Evolutionary conservation across 2,888 invertebrate genomes (phyloP).

Genomic region (Griposia aprilina): DNA sequence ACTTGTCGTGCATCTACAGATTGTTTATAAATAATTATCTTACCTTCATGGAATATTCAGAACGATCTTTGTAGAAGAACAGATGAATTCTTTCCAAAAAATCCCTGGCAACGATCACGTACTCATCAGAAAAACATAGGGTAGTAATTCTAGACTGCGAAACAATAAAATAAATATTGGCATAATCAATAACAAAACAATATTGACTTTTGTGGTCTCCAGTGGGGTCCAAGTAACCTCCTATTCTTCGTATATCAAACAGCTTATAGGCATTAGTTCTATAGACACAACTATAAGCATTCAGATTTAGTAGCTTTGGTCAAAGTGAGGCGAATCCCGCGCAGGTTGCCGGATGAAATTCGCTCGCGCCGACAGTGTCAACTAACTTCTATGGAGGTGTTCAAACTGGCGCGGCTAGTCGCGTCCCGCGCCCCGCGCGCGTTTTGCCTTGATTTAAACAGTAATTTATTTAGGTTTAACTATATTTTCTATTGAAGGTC

Average conservation of each 20-base stretch:
- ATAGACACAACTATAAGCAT: not conserved
- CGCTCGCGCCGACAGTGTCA: too few species aligned
- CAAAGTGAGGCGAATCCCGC: too few species aligned
- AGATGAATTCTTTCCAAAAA: slow-evolving; percentile 43
- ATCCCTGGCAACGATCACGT: not conserved
- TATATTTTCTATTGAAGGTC: too few species aligned
- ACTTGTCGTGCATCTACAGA: not conserved
- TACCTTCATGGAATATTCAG: slow-evolving; percentile 40
- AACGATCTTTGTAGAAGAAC: slow-evolving; percentile 32
- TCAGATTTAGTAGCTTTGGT: too few species aligned
- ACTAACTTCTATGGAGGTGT: too few species aligned
- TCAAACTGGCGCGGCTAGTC: too few species aligned
- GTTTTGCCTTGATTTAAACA: too few species aligned
- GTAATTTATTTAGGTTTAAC: too few species aligned
- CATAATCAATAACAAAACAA: not conserved
- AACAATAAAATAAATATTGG: not conserved
- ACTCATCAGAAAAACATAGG: slow-evolving; percentile 22
- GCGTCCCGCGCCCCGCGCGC: too few species aligned
- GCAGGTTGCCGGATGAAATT: too few species aligned
- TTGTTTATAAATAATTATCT: not conserved
- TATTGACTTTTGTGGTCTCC: not conserved
- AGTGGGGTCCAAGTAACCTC: not conserved
- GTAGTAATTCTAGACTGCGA: slow-evolving; percentile 38
- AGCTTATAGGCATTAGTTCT: not conserved
- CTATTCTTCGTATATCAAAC: not conserved